Evolutionary conservation across 2,888 invertebrate species (phyloP).

Genomic region (Drosophila infuscata): DNA sequence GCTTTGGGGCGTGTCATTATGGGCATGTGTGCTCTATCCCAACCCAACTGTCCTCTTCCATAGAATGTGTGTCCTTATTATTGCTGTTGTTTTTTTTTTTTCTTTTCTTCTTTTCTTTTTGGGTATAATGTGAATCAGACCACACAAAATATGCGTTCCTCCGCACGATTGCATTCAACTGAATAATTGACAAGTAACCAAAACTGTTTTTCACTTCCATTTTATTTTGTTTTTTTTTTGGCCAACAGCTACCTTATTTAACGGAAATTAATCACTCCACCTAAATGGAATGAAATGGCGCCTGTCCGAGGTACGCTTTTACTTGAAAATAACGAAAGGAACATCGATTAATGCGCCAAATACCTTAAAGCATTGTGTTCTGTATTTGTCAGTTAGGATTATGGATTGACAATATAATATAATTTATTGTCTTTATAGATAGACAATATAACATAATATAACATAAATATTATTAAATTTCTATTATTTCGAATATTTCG

Average conservation of each 20-base stretch:
- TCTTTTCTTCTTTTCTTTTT: conserved; percentile 15
- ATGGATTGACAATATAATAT: too few relatives aligned
- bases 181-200: conserved; percentile 57
- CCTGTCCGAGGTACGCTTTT: not conserved
- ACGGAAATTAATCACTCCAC: conserved; percentile 4
- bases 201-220: conserved; percentile 44
- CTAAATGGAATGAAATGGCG: not conserved
- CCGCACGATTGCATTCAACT: conserved; percentile 48
- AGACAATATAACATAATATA: too few relatives aligned
- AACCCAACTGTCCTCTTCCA: conserved; percentile 52
- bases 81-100: not conserved
- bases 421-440: too few relatives aligned
- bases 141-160: conserved; percentile 53
- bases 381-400: not conserved
- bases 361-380: not conserved
- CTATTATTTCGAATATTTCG: not conserved
- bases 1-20: conserved; percentile 51
- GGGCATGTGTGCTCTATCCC: conserved; percentile 65
- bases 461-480: too few relatives aligned
- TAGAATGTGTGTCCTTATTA: not conserved
- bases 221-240: not conserved
- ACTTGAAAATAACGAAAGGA: not conserved
- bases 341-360: not conserved
- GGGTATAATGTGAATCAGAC: conserved; percentile 53
- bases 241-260: conserved; percentile 1